phyloP scores from a whole-genome alignment of 2,113 vertebrate genomes.

The Gambusia holbrooki region DNA sequence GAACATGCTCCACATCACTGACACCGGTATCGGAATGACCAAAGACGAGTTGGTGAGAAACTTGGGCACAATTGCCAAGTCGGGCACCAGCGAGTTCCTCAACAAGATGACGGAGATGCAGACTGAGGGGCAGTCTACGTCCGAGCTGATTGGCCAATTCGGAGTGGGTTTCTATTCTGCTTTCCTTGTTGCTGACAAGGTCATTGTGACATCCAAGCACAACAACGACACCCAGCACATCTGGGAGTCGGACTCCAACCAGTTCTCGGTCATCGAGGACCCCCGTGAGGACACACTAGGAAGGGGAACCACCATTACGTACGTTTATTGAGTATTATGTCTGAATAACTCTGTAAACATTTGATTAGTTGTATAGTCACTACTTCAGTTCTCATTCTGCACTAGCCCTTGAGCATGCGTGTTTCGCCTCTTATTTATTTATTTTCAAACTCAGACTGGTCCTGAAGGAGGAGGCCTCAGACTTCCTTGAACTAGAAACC shows the following conservation, averaged over 20 bases:
- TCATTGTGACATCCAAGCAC: slow-evolving; percentile 97
- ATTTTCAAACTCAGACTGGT: slow-evolving; percentile 82
- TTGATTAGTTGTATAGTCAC: neutral
- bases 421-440: neutral
- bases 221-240: slow-evolving; percentile 97
- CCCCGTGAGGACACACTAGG: slow-evolving; percentile 94
- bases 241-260: slow-evolving; percentile 98
- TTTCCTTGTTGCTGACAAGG: slow-evolving; percentile 97
- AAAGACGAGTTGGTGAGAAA: slow-evolving; percentile 96
- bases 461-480: slow-evolving; percentile 97
- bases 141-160: slow-evolving; percentile 97
- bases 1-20: slow-evolving; percentile 98
- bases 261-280: slow-evolving; percentile 93
- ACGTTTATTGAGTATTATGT: slow-evolving; percentile 60
- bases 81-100: slow-evolving; percentile 98
- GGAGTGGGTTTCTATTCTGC: slow-evolving; percentile 99
- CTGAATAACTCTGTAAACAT: neutral
- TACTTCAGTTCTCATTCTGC: neutral
- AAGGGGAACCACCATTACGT: slow-evolving; percentile 96
- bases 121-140: slow-evolving; percentile 92
- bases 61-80: slow-evolving; percentile 97
- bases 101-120: slow-evolving; percentile 94
- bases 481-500: slow-evolving; percentile 97
- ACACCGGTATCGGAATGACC: slow-evolving; percentile 98
- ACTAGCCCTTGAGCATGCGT: neutral